Base-by-base conservation (phyloP, 2,888 invertebrate species). In the Adela reaumurella region DNA sequence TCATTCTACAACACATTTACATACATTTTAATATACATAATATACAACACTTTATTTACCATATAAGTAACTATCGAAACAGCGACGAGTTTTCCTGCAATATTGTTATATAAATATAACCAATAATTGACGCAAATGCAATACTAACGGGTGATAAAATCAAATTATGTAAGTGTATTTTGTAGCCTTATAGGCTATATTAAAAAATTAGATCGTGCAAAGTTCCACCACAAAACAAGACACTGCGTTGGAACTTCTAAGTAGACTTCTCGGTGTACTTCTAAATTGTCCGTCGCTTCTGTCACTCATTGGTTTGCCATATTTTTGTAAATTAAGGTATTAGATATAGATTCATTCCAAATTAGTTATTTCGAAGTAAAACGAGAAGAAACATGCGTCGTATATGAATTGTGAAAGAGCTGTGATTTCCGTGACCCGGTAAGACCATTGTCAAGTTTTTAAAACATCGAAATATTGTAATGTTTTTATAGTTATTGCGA, bases 381-480 rank as follows among this genome's bases (percentile, higher is more conserved):
- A 46, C 61, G 70, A 72, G 66, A 60, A 62, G 58, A 53, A 69
- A 67, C 66, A 66, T 63, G 74, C 72, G 76, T 67, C 64, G 70
- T 76, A 76, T 68, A 62, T 76, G 76, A 58, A 65, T 74, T 76
- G 76, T 74, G 74, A 73, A 74, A 66, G 73, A 74, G 67, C 76
- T 77, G 77, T 77, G 78, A 78, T 78, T 73, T 14, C 35, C 65
- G 74, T 78, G 14, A 76, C 64, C 74, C 73, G 72, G 43, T 78
- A 78, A 77, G 77, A 77, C 72, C 78, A 76, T 50, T 46, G 45
- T 51, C 52, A 54, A 48, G 51, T 52, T 72, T 76, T 72, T 70
- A 77, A 69, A 73, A 79, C 79, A 80, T 79, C 79, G 79, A 79
- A 74, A 63, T 53, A 53, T 46, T 50, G 50, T 48, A 45, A 52